Evolutionary conservation across 2,888 invertebrate genomes (phyloP).

Genomic region (Cordylochernes scorpioides): DNA sequence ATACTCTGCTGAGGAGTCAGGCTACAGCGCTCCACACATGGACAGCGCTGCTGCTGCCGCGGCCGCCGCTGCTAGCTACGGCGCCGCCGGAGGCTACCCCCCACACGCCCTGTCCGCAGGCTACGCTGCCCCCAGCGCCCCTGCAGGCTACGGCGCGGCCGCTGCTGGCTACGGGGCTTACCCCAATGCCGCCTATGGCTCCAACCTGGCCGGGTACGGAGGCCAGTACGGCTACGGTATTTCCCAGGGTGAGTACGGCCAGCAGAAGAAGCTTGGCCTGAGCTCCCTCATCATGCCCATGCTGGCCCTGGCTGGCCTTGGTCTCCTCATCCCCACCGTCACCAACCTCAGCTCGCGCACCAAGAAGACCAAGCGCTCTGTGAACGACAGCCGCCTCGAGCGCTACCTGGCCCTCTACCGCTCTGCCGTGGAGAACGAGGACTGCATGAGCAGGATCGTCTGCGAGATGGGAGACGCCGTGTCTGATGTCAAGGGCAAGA

Average conservation of each 20-base stretch:
- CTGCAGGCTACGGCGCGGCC: neutral
- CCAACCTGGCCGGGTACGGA: slow-evolving; percentile 5
- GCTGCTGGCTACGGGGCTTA: neutral
- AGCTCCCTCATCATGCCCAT: slow-evolving; percentile 16
- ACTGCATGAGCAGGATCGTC: slow-evolving; percentile 16
- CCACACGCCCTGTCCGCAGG: neutral
- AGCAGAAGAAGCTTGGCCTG: slow-evolving; percentile 9
- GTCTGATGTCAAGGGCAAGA: slow-evolving; percentile 15
- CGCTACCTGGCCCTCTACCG: slow-evolving; percentile 15
- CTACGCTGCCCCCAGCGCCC: neutral
- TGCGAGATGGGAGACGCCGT: slow-evolving; percentile 16
- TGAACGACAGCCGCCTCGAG: slow-evolving; percentile 11
- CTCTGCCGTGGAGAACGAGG: slow-evolving; percentile 16
- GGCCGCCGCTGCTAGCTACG: neutral
- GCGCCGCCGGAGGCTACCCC: neutral
- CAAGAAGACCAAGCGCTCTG: slow-evolving; percentile 8
- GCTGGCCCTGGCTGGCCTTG: slow-evolving; percentile 15
- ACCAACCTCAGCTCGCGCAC: slow-evolving; percentile 12
- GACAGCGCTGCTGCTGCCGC: neutral
- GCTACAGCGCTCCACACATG: neutral
- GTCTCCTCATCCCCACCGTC: slow-evolving; percentile 15
- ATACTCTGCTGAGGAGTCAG: neutral
- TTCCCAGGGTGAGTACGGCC: neutral
- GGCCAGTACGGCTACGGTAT: neutral
- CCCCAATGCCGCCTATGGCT: slow-evolving; percentile 4